phyloP scores from a whole-genome alignment of 1,140 invertebrate species.

The Euglossa dilemma region DNA sequence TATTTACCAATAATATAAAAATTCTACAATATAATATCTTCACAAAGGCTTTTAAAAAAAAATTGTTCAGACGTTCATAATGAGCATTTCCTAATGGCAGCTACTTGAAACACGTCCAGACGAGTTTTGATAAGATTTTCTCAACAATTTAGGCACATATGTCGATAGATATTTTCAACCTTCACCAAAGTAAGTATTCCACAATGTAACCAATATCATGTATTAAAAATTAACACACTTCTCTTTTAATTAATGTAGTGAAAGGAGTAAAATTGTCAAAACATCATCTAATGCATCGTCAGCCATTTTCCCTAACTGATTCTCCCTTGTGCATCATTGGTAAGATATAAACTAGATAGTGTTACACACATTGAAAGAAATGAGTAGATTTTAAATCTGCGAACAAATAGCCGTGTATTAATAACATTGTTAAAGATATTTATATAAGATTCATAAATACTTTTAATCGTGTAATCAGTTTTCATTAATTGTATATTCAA shows the following conservation, averaged over 20 bases:
- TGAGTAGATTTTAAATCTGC: background rate
- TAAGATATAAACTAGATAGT: constrained; percentile 18
- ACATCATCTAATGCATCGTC: constrained; percentile 58
- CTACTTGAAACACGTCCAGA: constrained; percentile 51
- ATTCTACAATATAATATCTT: background rate
- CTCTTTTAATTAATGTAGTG: constrained; percentile 21
- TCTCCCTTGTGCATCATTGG: constrained; percentile 33
- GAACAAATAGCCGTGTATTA: background rate
- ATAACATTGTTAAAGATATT: background rate
- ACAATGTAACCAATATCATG: constrained; percentile 13
- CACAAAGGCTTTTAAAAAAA: background rate
- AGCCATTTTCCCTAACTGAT: constrained; percentile 68
- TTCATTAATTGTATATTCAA: too few species aligned
- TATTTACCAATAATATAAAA: constrained; percentile 27
- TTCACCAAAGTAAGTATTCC: constrained; percentile 10
- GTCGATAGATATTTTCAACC: constrained; percentile 3
- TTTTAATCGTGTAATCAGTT: background rate
- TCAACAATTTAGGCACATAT: background rate
- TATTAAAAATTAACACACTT: constrained; percentile 26
- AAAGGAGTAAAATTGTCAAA: constrained; percentile 65
- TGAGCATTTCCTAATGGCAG: constrained; percentile 46
- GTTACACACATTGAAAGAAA: background rate
- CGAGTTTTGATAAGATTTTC: constrained; percentile 44
- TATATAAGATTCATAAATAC: background rate
- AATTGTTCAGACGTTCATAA: constrained; percentile 31